Conservation (phyloP, 2,113 vertebrate species). For the Sarotherodon lohbergeri region DNA sequence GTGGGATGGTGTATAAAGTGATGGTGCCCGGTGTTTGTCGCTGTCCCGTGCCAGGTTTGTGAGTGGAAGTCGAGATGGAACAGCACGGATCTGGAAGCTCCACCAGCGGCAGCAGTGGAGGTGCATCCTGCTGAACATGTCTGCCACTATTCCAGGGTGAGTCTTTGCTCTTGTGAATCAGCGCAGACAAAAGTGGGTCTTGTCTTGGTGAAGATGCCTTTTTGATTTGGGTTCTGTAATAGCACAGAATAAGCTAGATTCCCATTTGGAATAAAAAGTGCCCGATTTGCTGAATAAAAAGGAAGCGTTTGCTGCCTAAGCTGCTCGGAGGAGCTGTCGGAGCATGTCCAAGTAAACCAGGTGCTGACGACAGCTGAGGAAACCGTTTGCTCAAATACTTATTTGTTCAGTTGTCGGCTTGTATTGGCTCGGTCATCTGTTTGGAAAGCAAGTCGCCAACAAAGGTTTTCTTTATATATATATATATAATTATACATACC, state of each 20-base stretch:
- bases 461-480: background rate
- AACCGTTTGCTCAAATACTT: background rate
- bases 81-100: slow-evolving; percentile 89
- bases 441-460: background rate
- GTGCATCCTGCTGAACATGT: slow-evolving; percentile 89
- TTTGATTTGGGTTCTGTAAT: background rate
- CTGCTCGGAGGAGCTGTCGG: background rate
- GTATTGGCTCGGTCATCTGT: background rate
- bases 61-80: slow-evolving; percentile 95
- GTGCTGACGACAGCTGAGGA: background rate
- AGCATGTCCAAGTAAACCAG: background rate
- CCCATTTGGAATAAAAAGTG: background rate
- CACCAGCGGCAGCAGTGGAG: slow-evolving; percentile 87
- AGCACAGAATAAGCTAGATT: background rate
- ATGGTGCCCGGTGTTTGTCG: background rate
- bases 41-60: slow-evolving; percentile 78
- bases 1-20: background rate
- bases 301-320: background rate
- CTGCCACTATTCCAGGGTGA: slow-evolving; percentile 83
- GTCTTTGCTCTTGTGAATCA: background rate
- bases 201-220: background rate
- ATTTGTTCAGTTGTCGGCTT: background rate
- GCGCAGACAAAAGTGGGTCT: background rate
- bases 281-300: background rate
- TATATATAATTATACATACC: background rate